phyloP scores from a whole-genome alignment of 2,888 invertebrate species.

The Tubiluchus corallicola region DNA sequence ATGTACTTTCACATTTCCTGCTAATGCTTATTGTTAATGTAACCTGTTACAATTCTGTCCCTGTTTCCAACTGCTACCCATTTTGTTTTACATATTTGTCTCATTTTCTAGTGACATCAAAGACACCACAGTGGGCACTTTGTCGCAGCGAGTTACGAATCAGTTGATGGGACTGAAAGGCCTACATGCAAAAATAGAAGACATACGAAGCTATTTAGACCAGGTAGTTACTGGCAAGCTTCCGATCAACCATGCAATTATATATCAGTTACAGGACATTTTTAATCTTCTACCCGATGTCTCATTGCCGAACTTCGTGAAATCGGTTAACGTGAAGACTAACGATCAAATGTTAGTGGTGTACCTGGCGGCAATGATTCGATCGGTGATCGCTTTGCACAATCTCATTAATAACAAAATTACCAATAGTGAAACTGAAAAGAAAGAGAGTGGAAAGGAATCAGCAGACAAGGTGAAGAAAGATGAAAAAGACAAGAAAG shows the following conservation, averaged over 20 bases:
- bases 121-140: conserved; percentile 87
- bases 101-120: conserved; percentile 29
- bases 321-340: conserved; percentile 88
- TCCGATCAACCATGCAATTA: conserved; percentile 94
- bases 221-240: conserved; percentile 52
- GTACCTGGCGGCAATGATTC: conserved; percentile 84
- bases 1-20: no score
- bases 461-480: conserved; percentile 15
- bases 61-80: no score
- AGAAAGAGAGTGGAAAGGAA: conserved; percentile 40
- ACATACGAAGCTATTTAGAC: conserved; percentile 76
- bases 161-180: conserved; percentile 88
- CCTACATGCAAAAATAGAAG: conserved; percentile 71
- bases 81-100: no score
- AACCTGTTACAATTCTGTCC: no score
- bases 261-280: conserved; percentile 81
- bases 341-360: conserved; percentile 98
- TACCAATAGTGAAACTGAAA: conserved; percentile 68
- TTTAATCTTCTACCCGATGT: conserved; percentile 94
- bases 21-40: no score
- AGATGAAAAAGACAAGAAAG: conserved; percentile 13
- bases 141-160: conserved; percentile 91
- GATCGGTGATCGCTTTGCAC: conserved; percentile 91
- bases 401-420: conserved; percentile 99
- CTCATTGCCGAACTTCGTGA: conserved; percentile 73